phyloP scores from a whole-genome alignment of 2,113 vertebrate species.

The Entomyzon cyanotis region DNA sequence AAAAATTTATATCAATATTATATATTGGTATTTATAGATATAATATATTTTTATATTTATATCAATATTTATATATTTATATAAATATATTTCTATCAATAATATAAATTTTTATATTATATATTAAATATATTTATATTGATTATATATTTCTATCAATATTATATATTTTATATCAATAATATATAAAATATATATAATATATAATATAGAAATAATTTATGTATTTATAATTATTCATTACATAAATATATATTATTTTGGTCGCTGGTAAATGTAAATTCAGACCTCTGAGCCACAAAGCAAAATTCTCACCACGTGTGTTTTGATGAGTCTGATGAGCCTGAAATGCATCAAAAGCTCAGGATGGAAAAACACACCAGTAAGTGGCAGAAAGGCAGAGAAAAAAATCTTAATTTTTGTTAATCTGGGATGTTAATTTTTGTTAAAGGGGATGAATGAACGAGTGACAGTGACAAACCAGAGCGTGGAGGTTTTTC shows the following conservation, averaged over 20 bases:
- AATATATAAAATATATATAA: too few relatives aligned
- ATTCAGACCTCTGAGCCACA: neutral
- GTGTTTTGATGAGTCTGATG: neutral
- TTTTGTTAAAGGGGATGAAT: neutral
- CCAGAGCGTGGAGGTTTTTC: accelerated
- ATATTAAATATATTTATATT: too few relatives aligned
- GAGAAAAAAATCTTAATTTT: neutral
- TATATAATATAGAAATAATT: too few relatives aligned
- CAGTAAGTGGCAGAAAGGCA: neutral
- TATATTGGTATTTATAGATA: too few relatives aligned
- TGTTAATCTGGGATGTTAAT: neutral
- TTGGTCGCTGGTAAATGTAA: neutral
- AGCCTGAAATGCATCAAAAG: neutral
- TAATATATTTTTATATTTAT: too few relatives aligned
- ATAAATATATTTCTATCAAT: too few relatives aligned
- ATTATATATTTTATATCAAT: too few relatives aligned
- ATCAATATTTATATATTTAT: too few relatives aligned
- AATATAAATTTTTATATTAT: too few relatives aligned
- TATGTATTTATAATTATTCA: too few relatives aligned
- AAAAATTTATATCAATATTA: too few relatives aligned
- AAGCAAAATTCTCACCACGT: accelerated
- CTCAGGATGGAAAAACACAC: neutral
- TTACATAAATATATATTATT: neutral
- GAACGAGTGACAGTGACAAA: neutral
- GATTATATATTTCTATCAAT: too few relatives aligned